Percentiles rank a stretch among this genome's conserved stretches.
Conservation (phyloP, 2,888 invertebrate species). For the Pseudeuparius sepicola region DNA sequence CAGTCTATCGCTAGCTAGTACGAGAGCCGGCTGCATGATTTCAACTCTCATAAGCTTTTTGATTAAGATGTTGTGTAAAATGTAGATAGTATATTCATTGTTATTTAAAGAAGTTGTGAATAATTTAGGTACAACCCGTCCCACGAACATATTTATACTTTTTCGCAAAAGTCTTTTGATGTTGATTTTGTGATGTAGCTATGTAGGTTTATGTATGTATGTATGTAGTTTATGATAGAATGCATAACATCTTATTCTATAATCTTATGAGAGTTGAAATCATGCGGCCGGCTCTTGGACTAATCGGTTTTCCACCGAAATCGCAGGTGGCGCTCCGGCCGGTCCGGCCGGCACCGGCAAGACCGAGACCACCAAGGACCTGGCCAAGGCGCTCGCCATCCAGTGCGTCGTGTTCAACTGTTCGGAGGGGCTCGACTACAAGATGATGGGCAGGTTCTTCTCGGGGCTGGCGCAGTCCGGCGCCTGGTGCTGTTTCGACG, state of each 20-base stretch:
- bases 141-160: too few species aligned
- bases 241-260: too few species aligned
- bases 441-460: slow-evolving; percentile 88
- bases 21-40: too few species aligned
- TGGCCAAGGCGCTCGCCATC: slow-evolving; percentile 78
- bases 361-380: slow-evolving; percentile 84
- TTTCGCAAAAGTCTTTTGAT: slow-evolving; percentile 4
- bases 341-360: slow-evolving; percentile 86
- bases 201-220: not conserved
- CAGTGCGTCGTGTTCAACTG: slow-evolving; percentile 91
- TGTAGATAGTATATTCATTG: too few species aligned
- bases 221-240: not conserved
- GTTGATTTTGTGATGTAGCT: not conserved
- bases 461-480: slow-evolving; percentile 83
- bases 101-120: too few species aligned
- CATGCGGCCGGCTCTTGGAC: too few species aligned
- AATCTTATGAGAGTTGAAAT: too few species aligned
- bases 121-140: too few species aligned
- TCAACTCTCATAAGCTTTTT: too few species aligned
- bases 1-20: too few species aligned
- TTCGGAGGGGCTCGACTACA: slow-evolving; percentile 64
- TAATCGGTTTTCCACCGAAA: not conserved
- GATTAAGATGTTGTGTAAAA: too few species aligned
- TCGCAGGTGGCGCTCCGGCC: slow-evolving; percentile 72
- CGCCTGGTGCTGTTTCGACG: slow-evolving; percentile 89